Percentiles rank a stretch among this genome's conserved stretches.
phyloP scores from a whole-genome alignment of 2,888 invertebrate genomes.

The Eugnorisma glareosa region DNA sequence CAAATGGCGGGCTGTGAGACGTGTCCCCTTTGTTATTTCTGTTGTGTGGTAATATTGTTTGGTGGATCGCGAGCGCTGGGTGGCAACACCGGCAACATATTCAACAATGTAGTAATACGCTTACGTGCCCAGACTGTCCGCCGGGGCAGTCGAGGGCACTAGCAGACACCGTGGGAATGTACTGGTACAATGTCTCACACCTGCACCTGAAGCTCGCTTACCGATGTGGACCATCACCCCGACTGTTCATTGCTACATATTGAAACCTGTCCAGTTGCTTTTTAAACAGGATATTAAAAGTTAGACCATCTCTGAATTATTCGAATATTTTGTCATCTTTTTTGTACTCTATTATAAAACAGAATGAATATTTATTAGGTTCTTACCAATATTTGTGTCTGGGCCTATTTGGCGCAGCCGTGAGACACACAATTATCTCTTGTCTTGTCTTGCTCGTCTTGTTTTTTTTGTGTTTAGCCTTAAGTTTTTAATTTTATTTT shows the following conservation, averaged over 20 bases:
- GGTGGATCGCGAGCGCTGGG: constrained; percentile 26
- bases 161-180: constrained; percentile 55
- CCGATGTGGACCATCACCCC: not conserved
- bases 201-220: not conserved
- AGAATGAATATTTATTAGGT: constrained; percentile 48
- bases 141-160: constrained; percentile 25
- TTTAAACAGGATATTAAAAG: constrained; percentile 33
- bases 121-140: constrained; percentile 65
- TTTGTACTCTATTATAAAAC: constrained; percentile 22
- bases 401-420: too few species aligned
- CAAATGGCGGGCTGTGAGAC: constrained; percentile 33
- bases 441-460: too few species aligned
- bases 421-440: too few species aligned
- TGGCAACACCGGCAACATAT: constrained; percentile 50
- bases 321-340: constrained; percentile 35
- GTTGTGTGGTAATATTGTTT: constrained; percentile 60
- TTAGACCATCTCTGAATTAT: constrained; percentile 18
- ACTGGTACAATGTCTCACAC: constrained; percentile 31
- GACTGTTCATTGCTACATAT: constrained; percentile 24
- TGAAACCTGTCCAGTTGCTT: constrained; percentile 16
- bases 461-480: too few species aligned
- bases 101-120: constrained; percentile 62
- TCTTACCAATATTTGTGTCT: constrained; percentile 55
- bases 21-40: constrained; percentile 54
- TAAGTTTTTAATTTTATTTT: too few species aligned